phyloP scores from a whole-genome alignment of 92 coral and sea anemone species.

The Ricordea florida region DNA sequence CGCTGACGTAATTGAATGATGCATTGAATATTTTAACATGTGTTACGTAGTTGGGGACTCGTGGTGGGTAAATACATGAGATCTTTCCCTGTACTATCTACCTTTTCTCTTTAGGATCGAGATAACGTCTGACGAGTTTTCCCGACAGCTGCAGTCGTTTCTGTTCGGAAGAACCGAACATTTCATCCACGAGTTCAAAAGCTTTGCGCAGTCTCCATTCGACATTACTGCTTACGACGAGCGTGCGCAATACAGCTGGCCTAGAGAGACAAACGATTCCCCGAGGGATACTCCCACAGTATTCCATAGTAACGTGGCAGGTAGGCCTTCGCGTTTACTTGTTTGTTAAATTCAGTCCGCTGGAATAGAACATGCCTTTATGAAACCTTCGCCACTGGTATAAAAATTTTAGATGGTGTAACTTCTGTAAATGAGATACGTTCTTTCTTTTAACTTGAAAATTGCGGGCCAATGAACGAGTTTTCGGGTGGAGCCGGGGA shows the following conservation, averaged over 20 bases:
- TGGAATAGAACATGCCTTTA: too few species aligned
- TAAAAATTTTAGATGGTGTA: too few species aligned
- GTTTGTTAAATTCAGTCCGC: too few species aligned
- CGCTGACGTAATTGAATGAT: too few species aligned
- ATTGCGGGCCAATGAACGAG: too few species aligned
- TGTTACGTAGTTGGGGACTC: too few species aligned
- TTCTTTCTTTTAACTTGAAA: too few species aligned
- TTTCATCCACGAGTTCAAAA: constrained; percentile 85
- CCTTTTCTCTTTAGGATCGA: constrained; percentile 62
- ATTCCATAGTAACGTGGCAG: constrained; percentile 49
- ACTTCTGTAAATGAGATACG: too few species aligned
- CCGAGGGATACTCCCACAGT: constrained; percentile 57
- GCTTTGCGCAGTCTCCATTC: constrained; percentile 93
- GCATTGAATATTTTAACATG: too few species aligned
- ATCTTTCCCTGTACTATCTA: neutral
- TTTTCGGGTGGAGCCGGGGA: too few species aligned
- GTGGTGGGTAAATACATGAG: neutral
- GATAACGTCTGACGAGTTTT: constrained; percentile 76
- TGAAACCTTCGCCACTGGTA: too few species aligned
- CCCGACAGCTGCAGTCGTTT: constrained; percentile 75
- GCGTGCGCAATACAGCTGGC: constrained; percentile 81
- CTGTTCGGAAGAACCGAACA: constrained; percentile 81
- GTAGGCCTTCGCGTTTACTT: too few species aligned
- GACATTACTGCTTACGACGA: constrained; percentile 86
- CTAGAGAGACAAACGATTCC: constrained; percentile 23